Evolutionary conservation across 2,797 vertebrate species (phyloP).

Genomic region (Acanthurus leucopareius): DNA sequence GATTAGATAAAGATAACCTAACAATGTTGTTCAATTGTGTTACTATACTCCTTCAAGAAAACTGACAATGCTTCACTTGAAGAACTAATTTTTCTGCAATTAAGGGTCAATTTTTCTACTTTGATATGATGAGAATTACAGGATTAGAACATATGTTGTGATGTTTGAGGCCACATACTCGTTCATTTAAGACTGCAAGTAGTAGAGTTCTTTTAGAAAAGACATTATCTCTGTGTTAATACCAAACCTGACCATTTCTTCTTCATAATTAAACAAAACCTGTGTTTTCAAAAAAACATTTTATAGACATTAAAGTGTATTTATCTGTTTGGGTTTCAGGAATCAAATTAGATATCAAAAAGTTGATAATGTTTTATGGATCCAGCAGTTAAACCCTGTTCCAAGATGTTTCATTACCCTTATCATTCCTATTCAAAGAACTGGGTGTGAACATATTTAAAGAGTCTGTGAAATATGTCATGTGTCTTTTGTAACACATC

Average conservation of each 20-base stretch:
- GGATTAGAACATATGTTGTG: too few species aligned
- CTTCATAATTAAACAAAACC: background rate
- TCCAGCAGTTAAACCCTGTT: background rate
- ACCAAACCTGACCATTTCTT: background rate
- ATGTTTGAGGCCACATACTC: too few species aligned
- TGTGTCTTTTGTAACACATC: background rate
- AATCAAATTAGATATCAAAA: background rate
- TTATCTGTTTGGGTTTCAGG: background rate
- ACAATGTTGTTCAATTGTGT: background rate
- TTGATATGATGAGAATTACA: background rate
- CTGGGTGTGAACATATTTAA: background rate
- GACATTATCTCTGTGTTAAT: background rate
- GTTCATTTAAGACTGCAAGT: too few species aligned
- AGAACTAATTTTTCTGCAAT: background rate
- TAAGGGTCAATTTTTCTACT: background rate
- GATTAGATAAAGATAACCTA: background rate
- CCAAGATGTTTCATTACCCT: background rate
- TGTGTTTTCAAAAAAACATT: background rate
- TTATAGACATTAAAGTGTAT: background rate
- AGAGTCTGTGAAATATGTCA: constrained; percentile 1
- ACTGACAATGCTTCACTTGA: background rate
- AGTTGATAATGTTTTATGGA: background rate
- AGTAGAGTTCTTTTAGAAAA: too few species aligned
- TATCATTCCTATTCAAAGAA: background rate
- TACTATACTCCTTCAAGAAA: background rate